phyloP scores from a whole-genome alignment of 2,113 vertebrate genomes.

The Xiphias gladius region DNA sequence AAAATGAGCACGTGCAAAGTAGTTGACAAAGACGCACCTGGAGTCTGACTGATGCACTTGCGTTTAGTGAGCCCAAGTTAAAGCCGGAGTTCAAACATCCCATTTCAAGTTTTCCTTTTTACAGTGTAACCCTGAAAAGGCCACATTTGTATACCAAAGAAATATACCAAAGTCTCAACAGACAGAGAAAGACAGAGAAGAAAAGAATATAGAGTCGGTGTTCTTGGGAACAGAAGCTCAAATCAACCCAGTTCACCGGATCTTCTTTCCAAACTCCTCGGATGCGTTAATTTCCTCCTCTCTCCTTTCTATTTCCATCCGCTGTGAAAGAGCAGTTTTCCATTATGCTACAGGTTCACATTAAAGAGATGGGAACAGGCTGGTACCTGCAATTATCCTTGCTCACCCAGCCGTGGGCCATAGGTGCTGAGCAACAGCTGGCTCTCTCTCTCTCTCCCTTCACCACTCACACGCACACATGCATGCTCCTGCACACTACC shows the following conservation, averaged over 20 bases:
- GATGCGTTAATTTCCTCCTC: conserved; percentile 39
- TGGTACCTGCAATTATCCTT: conserved; percentile 84
- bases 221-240: background rate
- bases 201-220: background rate
- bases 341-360: conserved; percentile 74
- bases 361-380: conserved; percentile 77
- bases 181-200: background rate
- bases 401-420: conserved; percentile 76
- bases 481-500: conserved; percentile 37
- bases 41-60: too few species aligned
- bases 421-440: conserved; percentile 74
- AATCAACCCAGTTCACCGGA: conserved; percentile 26
- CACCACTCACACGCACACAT: conserved; percentile 19
- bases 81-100: too few species aligned
- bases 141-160: background rate
- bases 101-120: too few species aligned
- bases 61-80: too few species aligned
- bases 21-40: too few species aligned
- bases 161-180: background rate
- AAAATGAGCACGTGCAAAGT: too few species aligned
- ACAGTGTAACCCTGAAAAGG: background rate
- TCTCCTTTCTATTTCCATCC: conserved; percentile 39
- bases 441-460: conserved; percentile 41
- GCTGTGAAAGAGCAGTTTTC: conserved; percentile 56
- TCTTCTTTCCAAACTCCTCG: conserved; percentile 33